Evolutionary conservation across 2,113 vertebrate genomes (phyloP).

Genomic region (Hypanus sabinus): DNA sequence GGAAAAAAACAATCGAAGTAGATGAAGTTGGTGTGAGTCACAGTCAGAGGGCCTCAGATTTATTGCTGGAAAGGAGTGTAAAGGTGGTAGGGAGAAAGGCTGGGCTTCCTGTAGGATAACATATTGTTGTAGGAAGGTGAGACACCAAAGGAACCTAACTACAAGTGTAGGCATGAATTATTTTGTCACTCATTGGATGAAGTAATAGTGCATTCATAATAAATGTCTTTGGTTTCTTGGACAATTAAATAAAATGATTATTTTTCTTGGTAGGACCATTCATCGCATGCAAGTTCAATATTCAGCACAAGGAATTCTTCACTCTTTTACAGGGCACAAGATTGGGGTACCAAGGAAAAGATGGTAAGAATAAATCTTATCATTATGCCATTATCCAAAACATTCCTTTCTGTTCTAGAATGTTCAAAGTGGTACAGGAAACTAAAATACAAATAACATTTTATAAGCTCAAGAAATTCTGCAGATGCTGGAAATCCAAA

Average conservation of each 20-base stretch:
- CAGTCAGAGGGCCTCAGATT: background rate
- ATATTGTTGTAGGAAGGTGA: background rate
- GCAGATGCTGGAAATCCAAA: no score
- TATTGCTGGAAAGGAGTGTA: background rate
- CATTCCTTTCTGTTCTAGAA: background rate
- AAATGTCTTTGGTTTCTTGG: background rate
- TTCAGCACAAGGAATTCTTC: background rate
- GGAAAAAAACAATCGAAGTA: background rate
- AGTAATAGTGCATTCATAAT: background rate
- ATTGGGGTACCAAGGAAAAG: background rate
- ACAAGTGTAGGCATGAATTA: background rate
- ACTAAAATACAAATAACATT: background rate
- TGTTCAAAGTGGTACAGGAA: background rate
- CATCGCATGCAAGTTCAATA: background rate
- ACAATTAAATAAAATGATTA: background rate
- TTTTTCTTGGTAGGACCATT: background rate
- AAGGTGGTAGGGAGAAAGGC: no score
- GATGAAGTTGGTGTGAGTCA: background rate
- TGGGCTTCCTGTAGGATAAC: background rate
- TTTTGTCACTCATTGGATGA: background rate
- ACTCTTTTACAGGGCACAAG: background rate
- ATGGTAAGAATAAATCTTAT: background rate
- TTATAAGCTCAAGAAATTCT: background rate
- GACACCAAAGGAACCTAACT: background rate
- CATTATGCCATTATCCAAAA: background rate